phyloP scores from a whole-genome alignment of 2,797 vertebrate genomes.

The Xenopus petersii region DNA sequence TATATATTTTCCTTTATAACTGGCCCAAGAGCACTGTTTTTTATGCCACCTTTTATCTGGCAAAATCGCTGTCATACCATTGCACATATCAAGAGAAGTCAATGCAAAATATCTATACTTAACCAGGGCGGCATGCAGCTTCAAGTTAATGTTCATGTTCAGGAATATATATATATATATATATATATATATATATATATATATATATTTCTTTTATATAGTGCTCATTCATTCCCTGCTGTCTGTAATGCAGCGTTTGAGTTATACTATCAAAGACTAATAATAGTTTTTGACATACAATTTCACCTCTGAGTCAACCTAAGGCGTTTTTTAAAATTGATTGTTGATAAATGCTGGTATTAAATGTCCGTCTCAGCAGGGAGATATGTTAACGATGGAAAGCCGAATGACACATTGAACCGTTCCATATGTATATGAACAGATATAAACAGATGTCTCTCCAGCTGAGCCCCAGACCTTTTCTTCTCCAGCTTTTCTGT shows the following conservation, averaged over 20 bases:
- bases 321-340: slow-evolving; percentile 23
- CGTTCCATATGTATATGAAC: slow-evolving; percentile 33
- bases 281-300: neutral
- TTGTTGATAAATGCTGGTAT: slow-evolving; percentile 20
- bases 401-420: slow-evolving; percentile 9
- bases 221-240: neutral
- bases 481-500: slow-evolving; percentile 13
- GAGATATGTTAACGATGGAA: slow-evolving; percentile 13
- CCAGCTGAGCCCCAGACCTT: slow-evolving; percentile 23
- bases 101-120: too few relatives aligned
- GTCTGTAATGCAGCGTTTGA: neutral
- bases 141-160: too few relatives aligned
- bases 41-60: too few relatives aligned
- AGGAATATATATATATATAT: too few relatives aligned
- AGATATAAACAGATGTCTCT: slow-evolving; percentile 28
- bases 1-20: too few relatives aligned
- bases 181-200: too few relatives aligned
- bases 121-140: too few relatives aligned
- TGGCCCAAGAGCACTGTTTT: too few relatives aligned
- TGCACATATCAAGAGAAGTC: too few relatives aligned
- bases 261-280: neutral
- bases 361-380: slow-evolving; percentile 28
- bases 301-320: neutral
- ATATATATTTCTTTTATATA: too few relatives aligned
- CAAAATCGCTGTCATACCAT: too few relatives aligned